A percentile compares a stretch with the other conserved stretches of the same genome.
phyloP scores from a whole-genome alignment of 1,140 invertebrate species.

The Wasmannia auropunctata region DNA sequence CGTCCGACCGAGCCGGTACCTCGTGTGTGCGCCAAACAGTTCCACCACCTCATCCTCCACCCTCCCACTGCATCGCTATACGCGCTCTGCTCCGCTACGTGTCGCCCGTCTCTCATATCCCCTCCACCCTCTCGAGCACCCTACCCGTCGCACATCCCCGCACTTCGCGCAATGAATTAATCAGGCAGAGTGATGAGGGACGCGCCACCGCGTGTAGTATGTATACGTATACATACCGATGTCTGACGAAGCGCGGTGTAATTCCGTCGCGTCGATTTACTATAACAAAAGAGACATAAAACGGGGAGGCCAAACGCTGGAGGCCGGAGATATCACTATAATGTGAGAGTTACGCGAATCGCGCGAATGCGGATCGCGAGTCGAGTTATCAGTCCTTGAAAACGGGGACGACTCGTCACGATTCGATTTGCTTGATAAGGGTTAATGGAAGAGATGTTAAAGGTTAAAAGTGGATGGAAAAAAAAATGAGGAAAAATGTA shows the following conservation, averaged over 20 bases:
- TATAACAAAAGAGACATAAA: slow-evolving; percentile 50
- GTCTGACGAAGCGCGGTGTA: slow-evolving; percentile 50
- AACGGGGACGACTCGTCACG: neutral
- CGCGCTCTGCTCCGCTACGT: slow-evolving; percentile 7
- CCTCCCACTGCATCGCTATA: neutral
- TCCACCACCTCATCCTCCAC: slow-evolving; percentile 17
- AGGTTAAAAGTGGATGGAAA: neutral
- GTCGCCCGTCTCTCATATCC: slow-evolving; percentile 42
- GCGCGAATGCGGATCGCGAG: neutral
- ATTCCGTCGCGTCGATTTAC: slow-evolving; percentile 61
- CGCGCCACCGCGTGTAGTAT: slow-evolving; percentile 49
- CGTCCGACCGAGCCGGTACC: slow-evolving; percentile 61
- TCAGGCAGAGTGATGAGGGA: slow-evolving; percentile 75
- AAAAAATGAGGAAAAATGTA: neutral
- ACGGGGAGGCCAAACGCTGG: neutral
- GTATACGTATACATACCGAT: slow-evolving; percentile 56
- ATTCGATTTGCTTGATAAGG: slow-evolving; percentile 17
- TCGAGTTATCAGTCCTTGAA: slow-evolving; percentile 21
- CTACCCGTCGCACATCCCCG: slow-evolving; percentile 24
- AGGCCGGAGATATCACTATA: neutral
- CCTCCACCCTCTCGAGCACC: slow-evolving; percentile 3
- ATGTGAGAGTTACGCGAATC: slow-evolving; percentile 13
- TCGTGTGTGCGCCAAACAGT: slow-evolving; percentile 57
- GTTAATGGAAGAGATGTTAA: neutral
- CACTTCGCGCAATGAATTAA: slow-evolving; percentile 72